A percentile compares a stretch with the other conserved stretches of the same genome.
phyloP scores from a whole-genome alignment of 2,888 invertebrate species.

The Zeuzera pyrina region DNA sequence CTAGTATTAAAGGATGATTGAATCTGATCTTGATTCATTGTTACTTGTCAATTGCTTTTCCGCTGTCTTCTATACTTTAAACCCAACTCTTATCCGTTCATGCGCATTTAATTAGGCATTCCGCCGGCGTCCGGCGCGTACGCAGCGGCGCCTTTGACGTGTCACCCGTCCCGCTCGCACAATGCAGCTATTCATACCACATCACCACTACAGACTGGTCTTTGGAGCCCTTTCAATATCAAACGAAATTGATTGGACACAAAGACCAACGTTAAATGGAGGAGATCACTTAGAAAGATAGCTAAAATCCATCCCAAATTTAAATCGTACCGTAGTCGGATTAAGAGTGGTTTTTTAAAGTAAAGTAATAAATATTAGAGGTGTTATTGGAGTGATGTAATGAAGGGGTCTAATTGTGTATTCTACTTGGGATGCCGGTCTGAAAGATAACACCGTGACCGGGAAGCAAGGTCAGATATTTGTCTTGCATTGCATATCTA shows the following conservation, averaged over 20 bases:
- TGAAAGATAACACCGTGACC: conserved; percentile 35
- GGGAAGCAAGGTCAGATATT: background rate
- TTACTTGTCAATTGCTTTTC: conserved; percentile 4
- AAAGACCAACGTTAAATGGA: conserved; percentile 29
- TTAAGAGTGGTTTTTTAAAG: conserved; percentile 20
- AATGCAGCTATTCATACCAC: conserved; percentile 60
- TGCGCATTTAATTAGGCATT: conserved; percentile 72
- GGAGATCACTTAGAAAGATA: conserved; percentile 32
- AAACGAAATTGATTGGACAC: conserved; percentile 36
- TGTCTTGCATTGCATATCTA: too few relatives aligned
- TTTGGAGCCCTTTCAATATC: conserved; percentile 46
- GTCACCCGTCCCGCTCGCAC: conserved; percentile 52
- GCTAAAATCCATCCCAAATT: conserved; percentile 11
- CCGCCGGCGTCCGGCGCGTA: conserved; percentile 63
- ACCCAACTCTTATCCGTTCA: conserved; percentile 50
- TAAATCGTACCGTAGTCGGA: conserved; percentile 4
- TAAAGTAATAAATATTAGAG: conserved; percentile 35
- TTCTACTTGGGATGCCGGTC: conserved; percentile 50
- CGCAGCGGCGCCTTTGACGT: conserved; percentile 64
- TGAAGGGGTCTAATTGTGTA: conserved; percentile 69
- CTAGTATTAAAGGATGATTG: too few relatives aligned
- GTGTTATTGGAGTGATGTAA: conserved; percentile 70
- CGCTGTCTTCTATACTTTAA: conserved; percentile 18
- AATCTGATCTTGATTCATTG: too few relatives aligned
- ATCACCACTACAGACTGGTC: conserved; percentile 25